Evolutionary conservation across 2,113 vertebrate genomes (phyloP).

Genomic region (Aldabrachelys gigantea): DNA sequence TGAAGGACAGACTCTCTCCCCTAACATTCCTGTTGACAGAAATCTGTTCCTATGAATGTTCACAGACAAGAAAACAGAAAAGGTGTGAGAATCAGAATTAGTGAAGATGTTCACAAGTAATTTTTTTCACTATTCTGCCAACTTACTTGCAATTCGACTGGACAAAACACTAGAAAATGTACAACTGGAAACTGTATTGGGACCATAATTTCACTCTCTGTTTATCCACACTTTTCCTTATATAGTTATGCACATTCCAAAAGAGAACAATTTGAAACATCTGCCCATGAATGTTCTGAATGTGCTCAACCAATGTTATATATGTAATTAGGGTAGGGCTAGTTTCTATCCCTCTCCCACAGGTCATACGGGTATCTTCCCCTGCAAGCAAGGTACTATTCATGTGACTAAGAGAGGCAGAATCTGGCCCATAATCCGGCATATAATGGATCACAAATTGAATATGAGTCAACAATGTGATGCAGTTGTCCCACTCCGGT

Average conservation of each 20-base stretch:
- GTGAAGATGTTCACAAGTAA: background rate
- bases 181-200: background rate
- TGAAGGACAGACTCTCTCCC: background rate
- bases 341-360: too few relatives aligned
- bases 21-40: background rate
- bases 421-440: too few relatives aligned
- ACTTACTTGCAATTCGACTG: background rate
- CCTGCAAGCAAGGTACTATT: too few relatives aligned
- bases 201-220: background rate
- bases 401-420: too few relatives aligned
- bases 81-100: background rate
- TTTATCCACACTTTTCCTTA: background rate
- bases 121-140: background rate
- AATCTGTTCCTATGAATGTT: background rate
- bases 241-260: background rate
- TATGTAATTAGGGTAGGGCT: too few relatives aligned
- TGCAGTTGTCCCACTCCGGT: too few relatives aligned
- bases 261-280: background rate
- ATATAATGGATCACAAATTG: too few relatives aligned
- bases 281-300: background rate
- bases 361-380: too few relatives aligned
- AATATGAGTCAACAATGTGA: too few relatives aligned
- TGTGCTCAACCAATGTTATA: background rate
- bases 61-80: rapidly evolving
- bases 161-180: rapidly evolving